A percentile compares a stretch with the other conserved stretches of the same genome.
Conservation (phyloP, 2,113 vertebrate species). For the Bagarius yarrelli region DNA sequence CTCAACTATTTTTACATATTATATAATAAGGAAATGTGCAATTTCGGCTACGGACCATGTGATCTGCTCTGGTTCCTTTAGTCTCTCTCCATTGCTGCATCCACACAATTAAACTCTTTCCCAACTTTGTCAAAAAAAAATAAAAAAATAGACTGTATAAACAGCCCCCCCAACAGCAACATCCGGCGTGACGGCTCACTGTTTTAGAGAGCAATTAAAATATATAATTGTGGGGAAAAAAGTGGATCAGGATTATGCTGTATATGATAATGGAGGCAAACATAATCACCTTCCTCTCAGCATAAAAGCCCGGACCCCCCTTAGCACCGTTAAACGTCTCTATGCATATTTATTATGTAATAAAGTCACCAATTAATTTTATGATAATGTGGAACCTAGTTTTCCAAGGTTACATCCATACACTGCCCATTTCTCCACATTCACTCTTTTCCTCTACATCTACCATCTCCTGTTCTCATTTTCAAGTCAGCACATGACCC, state of each 20-base stretch:
- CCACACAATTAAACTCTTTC: slow-evolving; percentile 4
- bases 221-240: slow-evolving; percentile 22
- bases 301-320: slow-evolving; percentile 51
- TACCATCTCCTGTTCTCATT: background rate
- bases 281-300: slow-evolving; percentile 54
- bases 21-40: no score
- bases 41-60: background rate
- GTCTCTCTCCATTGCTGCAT: background rate
- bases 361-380: slow-evolving; percentile 66
- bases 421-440: slow-evolving; percentile 26
- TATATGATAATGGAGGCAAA: slow-evolving; percentile 54
- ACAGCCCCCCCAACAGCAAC: slow-evolving; percentile 17
- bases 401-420: slow-evolving; percentile 63
- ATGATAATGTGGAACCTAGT: slow-evolving; percentile 62
- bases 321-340: slow-evolving; percentile 58
- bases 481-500: background rate
- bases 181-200: background rate
- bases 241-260: slow-evolving; percentile 49
- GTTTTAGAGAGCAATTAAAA: slow-evolving; percentile 28
- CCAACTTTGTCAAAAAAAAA: slow-evolving; percentile 27
- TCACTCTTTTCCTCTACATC: slow-evolving; percentile 23
- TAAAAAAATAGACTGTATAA: slow-evolving; percentile 34
- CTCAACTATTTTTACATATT: no score
- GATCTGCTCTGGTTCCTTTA: background rate
- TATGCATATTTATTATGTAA: slow-evolving; percentile 61